Evolutionary conservation across 1,140 invertebrate genomes (phyloP).

Genomic region (Pissodes strobi): DNA sequence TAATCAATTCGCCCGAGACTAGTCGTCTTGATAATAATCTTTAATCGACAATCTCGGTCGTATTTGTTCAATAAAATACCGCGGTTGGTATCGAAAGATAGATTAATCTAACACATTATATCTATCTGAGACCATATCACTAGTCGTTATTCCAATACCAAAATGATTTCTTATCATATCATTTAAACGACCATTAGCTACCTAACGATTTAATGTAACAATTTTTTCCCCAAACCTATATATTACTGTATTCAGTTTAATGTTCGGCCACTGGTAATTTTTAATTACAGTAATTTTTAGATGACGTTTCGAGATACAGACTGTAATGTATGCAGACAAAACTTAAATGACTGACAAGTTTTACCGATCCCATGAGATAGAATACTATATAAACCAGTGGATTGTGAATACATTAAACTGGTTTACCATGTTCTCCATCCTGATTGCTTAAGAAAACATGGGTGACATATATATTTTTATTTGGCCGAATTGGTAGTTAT

Average conservation of each 20-base stretch:
- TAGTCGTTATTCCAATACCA: too few species aligned
- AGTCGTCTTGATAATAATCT: too few species aligned
- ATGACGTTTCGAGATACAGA: constrained; percentile 14
- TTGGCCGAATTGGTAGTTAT: constrained; percentile 3
- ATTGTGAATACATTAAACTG: constrained; percentile 28
- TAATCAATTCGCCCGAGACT: too few species aligned
- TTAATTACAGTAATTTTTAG: constrained; percentile 28
- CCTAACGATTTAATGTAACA: too few species aligned
- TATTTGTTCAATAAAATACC: too few species aligned
- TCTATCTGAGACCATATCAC: too few species aligned
- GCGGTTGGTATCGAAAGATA: too few species aligned
- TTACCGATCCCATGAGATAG: constrained; percentile 21
- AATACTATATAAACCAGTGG: constrained; percentile 17
- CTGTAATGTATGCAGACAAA: constrained; percentile 25
- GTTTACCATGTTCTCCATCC: constrained; percentile 12
- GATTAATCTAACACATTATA: too few species aligned
- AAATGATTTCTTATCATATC: too few species aligned
- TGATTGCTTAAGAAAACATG: constrained; percentile 12
- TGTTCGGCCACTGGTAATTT: constrained; percentile 11
- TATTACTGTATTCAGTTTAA: constrained; percentile 5
- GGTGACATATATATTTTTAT: constrained; percentile 27
- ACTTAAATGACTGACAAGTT: constrained; percentile 27
- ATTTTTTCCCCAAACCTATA: too few species aligned
- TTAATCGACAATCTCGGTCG: too few species aligned
- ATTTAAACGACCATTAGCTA: too few species aligned